A percentile compares a stretch with the other conserved stretches of the same genome.
phyloP scores from a whole-genome alignment of 1,140 invertebrate species.

The Eueides isabella region DNA sequence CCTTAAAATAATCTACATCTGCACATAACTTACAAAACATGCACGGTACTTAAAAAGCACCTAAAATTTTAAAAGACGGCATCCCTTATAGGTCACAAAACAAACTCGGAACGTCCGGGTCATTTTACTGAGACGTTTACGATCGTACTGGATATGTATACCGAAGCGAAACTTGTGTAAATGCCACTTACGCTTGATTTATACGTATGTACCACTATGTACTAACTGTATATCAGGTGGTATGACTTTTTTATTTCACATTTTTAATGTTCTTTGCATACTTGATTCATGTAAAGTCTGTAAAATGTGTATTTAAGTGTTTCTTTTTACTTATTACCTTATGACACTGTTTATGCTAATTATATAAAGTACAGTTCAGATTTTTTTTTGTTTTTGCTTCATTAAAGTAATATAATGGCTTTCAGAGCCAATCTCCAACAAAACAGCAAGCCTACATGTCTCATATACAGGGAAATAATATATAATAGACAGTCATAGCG shows the following conservation, averaged over 20 bases:
- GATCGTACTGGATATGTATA: conserved; percentile 61
- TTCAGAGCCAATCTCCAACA: too few relatives aligned
- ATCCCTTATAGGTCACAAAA: conserved; percentile 16
- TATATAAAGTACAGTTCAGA: too few relatives aligned
- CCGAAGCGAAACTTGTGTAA: conserved; percentile 52
- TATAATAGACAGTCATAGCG: too few relatives aligned
- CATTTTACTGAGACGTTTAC: conserved; percentile 61
- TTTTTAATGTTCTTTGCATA: conserved; percentile 19
- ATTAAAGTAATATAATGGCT: too few relatives aligned
- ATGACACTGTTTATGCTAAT: too few relatives aligned
- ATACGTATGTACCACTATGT: conserved; percentile 41
- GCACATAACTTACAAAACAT: background rate
- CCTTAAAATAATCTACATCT: too few relatives aligned
- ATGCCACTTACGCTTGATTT: conserved; percentile 73
- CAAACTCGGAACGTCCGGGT: conserved; percentile 44
- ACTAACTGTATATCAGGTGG: conserved; percentile 35
- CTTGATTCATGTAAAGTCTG: background rate
- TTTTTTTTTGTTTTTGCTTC: too few relatives aligned
- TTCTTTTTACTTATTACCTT: too few relatives aligned
- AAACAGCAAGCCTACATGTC: too few relatives aligned
- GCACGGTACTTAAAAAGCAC: background rate
- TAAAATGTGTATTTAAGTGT: background rate
- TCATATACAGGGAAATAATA: too few relatives aligned
- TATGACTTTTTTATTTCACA: conserved; percentile 36
- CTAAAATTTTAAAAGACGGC: background rate